phyloP scores from a whole-genome alignment of 2,113 vertebrate species.

The Eupsittula cactorum region DNA sequence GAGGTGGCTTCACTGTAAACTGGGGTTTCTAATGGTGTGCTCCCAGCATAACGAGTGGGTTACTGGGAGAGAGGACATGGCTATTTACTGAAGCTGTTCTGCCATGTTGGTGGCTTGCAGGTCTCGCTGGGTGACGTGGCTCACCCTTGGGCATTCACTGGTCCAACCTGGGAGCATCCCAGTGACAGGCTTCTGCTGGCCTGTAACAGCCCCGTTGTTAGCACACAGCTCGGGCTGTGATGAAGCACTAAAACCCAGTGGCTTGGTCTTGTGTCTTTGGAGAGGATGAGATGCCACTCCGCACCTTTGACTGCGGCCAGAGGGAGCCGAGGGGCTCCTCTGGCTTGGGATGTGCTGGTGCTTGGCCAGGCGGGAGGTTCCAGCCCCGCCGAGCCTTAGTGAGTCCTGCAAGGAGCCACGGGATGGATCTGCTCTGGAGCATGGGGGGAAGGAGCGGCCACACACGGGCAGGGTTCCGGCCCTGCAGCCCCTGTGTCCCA shows the following conservation, averaged over 20 bases:
- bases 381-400: neutral
- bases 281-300: neutral
- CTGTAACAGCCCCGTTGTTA: rapidly evolving
- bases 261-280: neutral
- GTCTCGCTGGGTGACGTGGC: rapidly evolving
- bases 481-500: rapidly evolving
- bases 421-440: neutral
- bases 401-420: neutral
- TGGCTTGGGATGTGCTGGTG: neutral
- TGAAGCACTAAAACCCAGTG: neutral
- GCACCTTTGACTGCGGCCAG: neutral
- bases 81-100: rapidly evolving
- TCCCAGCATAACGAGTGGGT: rapidly evolving
- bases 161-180: neutral
- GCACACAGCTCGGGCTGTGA: rapidly evolving
- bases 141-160: neutral
- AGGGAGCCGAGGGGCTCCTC: neutral
- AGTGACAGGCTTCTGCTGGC: neutral
- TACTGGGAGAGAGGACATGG: rapidly evolving
- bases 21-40: rapidly evolving
- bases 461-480: neutral
- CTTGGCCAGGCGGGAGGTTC: neutral
- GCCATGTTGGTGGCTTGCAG: rapidly evolving
- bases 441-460: neutral
- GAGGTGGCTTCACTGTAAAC: rapidly evolving